phyloP scores from a whole-genome alignment of 2,113 vertebrate species.

The Recurvirostra avosetta region DNA sequence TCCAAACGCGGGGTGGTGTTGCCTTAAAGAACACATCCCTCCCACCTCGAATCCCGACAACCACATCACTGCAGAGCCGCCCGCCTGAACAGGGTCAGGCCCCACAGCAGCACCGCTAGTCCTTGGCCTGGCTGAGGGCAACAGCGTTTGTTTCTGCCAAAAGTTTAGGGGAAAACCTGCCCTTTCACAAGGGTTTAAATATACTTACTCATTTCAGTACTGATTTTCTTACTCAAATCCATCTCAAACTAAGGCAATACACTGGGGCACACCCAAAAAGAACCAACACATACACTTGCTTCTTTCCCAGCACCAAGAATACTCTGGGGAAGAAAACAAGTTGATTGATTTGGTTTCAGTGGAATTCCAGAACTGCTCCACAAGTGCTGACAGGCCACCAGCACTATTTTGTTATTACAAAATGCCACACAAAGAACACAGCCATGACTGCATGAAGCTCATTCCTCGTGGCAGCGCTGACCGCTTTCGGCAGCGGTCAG shows the following conservation, averaged over 20 bases:
- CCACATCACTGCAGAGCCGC: background rate
- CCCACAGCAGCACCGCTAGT: background rate
- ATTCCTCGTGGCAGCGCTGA: background rate
- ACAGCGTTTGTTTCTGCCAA: background rate
- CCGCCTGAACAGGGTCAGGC: too few relatives aligned
- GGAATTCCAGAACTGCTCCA: background rate
- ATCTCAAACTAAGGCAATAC: background rate
- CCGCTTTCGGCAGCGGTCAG: rapidly evolving
- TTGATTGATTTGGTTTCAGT: background rate
- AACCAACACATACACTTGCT: background rate
- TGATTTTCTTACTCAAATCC: background rate
- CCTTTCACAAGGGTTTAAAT: background rate
- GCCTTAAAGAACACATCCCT: background rate
- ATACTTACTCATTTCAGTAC: background rate
- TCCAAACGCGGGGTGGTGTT: background rate
- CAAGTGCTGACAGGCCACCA: background rate
- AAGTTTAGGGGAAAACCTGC: background rate
- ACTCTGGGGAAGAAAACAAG: background rate
- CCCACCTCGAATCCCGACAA: background rate
- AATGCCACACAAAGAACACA: background rate
- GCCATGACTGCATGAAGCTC: background rate
- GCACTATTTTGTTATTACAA: too few relatives aligned
- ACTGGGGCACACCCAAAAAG: background rate
- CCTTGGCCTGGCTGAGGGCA: background rate
- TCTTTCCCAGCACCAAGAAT: background rate